phyloP scores from a whole-genome alignment of 2,113 vertebrate species.

The Ceyx margarethae region DNA sequence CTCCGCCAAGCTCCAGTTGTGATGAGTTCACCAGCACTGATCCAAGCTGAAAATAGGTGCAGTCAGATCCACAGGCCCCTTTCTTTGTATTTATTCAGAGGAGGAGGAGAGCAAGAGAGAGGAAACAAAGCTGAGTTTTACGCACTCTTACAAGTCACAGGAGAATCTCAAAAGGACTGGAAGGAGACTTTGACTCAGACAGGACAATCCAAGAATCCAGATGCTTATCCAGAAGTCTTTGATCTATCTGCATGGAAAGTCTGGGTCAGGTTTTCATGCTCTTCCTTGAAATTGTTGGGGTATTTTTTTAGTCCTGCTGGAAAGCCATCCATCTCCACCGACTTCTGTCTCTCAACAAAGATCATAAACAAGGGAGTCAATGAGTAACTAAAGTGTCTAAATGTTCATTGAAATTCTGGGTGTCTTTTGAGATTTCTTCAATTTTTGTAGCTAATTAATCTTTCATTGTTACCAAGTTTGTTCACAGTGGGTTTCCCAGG shows the following conservation, averaged over 20 bases:
- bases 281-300: background rate
- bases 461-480: background rate
- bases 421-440: background rate
- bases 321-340: background rate
- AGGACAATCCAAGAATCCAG: conserved; percentile 2
- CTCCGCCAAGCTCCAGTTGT: background rate
- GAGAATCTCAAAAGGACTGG: background rate
- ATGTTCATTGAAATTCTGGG: background rate
- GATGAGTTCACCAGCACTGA: background rate
- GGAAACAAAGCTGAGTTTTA: background rate
- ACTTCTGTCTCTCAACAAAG: background rate
- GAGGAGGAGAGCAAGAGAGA: background rate
- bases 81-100: background rate
- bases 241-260: background rate
- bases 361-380: background rate
- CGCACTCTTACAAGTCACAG: background rate
- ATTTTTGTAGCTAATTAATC: background rate
- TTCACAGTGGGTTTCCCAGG: background rate
- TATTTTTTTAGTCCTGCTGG: background rate
- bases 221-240: background rate
- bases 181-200: background rate
- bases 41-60: background rate
- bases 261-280: background rate
- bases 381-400: background rate
- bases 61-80: background rate